Percentiles rank a stretch among this genome's conserved stretches.
Evolutionary conservation across 92 coral and sea anemone species (phyloP).

Genomic region (Zoanthus solanderi): DNA sequence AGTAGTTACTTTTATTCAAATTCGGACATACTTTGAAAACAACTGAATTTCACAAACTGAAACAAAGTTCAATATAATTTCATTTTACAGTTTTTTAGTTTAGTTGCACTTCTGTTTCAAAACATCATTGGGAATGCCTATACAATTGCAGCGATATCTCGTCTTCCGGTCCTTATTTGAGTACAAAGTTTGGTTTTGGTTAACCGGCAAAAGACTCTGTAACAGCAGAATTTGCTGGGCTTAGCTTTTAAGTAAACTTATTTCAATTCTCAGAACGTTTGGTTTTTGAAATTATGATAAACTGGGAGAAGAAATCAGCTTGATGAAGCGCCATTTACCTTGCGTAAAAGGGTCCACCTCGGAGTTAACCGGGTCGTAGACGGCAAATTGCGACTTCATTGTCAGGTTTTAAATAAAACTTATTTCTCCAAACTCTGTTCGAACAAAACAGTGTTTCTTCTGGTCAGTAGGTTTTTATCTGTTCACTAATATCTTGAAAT

Average conservation of each 20-base stretch:
- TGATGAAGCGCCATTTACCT: conserved; percentile 30
- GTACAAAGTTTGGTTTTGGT: neutral
- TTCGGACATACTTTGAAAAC: neutral
- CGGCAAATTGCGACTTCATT: conserved; percentile 46
- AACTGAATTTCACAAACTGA: neutral
- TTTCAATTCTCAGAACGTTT: neutral
- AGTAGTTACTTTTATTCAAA: too few species aligned
- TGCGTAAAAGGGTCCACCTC: conserved; percentile 28
- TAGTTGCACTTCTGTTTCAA: neutral
- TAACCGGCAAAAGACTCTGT: neutral
- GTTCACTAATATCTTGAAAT: neutral
- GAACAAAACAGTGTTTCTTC: neutral
- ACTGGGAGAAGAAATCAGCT: neutral
- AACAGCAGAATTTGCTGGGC: neutral
- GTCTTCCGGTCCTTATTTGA: conserved; percentile 17
- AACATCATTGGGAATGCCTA: conserved; percentile 1
- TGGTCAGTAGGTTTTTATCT: neutral
- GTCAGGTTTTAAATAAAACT: neutral
- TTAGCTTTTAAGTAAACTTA: too few species aligned
- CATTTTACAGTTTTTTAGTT: neutral
- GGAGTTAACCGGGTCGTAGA: conserved; percentile 13
- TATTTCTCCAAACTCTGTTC: conserved; percentile 17
- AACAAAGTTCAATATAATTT: neutral
- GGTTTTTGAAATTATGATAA: neutral
- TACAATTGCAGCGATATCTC: neutral